These are phyloP conservation scores for Acanthurus lineatus DNA, from an alignment of 2,797 vertebrate species.

Conservation along the genomic window DNA sequence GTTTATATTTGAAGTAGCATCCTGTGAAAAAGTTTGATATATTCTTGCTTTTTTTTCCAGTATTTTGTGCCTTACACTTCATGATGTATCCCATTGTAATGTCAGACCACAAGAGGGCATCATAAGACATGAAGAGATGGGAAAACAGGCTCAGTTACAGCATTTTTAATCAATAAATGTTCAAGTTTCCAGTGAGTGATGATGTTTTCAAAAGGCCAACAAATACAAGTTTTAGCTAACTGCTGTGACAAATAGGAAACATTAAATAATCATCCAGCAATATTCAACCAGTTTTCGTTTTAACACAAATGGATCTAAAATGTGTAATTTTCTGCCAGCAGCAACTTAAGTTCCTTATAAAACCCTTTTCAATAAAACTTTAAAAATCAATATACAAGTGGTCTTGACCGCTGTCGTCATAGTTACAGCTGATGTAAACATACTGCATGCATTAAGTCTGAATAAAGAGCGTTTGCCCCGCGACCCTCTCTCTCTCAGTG, in stretches of 20 bases:
- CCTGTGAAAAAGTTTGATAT: neutral
- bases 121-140: slow-evolving; percentile 12
- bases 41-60: neutral
- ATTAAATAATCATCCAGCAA: fast-evolving
- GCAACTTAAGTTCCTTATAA: neutral
- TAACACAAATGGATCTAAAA: neutral
- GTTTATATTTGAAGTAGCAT: neutral
- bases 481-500: slow-evolving; percentile 4
- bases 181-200: slow-evolving; percentile 8
- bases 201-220: slow-evolving; percentile 1
- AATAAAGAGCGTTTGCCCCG: slow-evolving; percentile 19
- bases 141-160: neutral
- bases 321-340: neutral
- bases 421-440: slow-evolving; percentile 24
- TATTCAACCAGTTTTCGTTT: neutral
- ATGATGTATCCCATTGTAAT: neutral
- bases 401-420: slow-evolving; percentile 22
- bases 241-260: neutral
- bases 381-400: neutral
- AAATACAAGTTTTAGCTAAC: neutral
- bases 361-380: neutral
- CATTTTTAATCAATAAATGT: slow-evolving; percentile 29
- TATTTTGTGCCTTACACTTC: neutral
- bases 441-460: neutral
- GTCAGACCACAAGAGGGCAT: slow-evolving; percentile 70